Evolutionary conservation across 2,888 invertebrate species (phyloP).

Genomic region (Ectropis crepuscularia): DNA sequence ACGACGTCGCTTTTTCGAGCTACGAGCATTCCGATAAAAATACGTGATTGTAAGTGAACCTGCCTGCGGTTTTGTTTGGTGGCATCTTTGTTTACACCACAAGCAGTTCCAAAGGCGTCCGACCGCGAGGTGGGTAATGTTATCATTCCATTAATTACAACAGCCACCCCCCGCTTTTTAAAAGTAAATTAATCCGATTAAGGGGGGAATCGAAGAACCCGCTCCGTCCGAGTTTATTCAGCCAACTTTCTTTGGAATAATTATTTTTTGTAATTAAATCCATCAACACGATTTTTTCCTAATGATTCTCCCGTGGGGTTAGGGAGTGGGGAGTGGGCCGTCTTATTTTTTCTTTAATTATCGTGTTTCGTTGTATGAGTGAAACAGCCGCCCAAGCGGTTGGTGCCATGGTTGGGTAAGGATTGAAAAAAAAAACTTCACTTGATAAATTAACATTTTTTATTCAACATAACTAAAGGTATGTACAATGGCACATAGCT

Average conservation of each 20-base stretch:
- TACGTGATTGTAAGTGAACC: no score
- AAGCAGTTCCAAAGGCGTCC: conserved; percentile 66
- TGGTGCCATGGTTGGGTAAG: conserved; percentile 45
- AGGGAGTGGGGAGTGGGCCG: conserved; percentile 55
- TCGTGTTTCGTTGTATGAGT: conserved; percentile 53
- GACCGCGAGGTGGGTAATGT: conserved; percentile 81
- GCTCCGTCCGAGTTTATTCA: conserved; percentile 83
- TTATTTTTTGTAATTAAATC: conserved; percentile 86
- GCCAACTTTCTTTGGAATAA: conserved; percentile 83
- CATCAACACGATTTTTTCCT: conserved; percentile 85
- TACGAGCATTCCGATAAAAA: no score
- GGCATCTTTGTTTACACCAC: conserved; percentile 51
- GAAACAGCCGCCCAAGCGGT: conserved; percentile 16
- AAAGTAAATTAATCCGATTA: conserved; percentile 85
- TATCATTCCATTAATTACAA: conserved; percentile 85
- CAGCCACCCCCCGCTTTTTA: conserved; percentile 81
- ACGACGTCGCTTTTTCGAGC: no score
- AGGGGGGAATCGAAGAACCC: conserved; percentile 83
- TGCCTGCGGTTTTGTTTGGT: conserved; percentile 40
- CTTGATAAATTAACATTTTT: no score
- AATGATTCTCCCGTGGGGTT: conserved; percentile 83
- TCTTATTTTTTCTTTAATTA: conserved; percentile 69
- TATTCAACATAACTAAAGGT: no score
- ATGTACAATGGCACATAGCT: no score
- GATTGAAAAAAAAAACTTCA: conserved; percentile 43